A percentile compares a stretch with the other conserved stretches of the same genome.
Conservation (phyloP, 2,113 vertebrate species). For the Phaetusa simplex region DNA sequence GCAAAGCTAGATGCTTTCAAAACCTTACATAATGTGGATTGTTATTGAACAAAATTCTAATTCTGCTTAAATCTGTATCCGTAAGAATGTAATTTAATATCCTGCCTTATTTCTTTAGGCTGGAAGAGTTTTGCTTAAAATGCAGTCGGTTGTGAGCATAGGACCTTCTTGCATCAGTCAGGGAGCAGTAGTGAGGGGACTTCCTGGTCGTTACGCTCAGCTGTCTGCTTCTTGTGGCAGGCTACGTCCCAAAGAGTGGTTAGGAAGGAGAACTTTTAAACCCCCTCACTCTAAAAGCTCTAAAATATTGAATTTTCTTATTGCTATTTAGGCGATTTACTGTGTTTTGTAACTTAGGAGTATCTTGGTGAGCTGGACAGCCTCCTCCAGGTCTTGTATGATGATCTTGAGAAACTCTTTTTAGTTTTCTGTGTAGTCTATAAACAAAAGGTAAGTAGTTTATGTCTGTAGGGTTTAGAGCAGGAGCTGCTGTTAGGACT, state of each 20-base stretch:
- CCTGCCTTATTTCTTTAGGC: background rate
- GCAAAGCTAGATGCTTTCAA: background rate
- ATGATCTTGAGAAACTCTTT: background rate
- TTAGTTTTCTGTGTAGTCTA: slow-evolving; percentile 29
- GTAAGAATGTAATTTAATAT: background rate
- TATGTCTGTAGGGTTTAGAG: background rate
- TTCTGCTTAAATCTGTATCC: background rate
- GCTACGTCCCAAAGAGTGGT: background rate
- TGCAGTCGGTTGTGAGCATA: background rate
- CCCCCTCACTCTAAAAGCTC: background rate
- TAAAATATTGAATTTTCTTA: background rate
- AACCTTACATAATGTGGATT: background rate
- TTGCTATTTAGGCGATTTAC: background rate
- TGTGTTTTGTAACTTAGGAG: background rate
- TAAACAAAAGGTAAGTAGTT: background rate
- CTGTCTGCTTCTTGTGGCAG: background rate
- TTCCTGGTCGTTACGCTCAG: background rate
- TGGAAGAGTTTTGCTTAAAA: background rate
- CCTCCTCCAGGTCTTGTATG: background rate
- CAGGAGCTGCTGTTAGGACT: background rate
- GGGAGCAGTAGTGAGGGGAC: background rate
- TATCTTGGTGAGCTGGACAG: background rate
- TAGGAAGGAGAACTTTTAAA: background rate
- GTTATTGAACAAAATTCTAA: background rate
- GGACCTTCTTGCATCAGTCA: background rate